Evolutionary conservation across 2,113 vertebrate species (phyloP).

Genomic region (Sorex araneus): DNA sequence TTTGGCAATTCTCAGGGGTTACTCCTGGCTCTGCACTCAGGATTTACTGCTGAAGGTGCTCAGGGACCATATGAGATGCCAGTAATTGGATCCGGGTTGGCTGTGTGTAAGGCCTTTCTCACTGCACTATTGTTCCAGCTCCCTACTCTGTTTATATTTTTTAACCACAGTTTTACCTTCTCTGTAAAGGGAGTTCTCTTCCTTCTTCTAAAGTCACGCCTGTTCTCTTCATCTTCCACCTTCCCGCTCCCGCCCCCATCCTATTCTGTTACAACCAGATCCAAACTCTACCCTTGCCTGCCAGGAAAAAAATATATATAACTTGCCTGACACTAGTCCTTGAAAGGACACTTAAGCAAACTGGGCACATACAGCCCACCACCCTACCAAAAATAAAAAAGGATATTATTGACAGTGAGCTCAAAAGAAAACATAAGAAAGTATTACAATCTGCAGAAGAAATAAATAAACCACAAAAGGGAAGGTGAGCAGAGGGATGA

Average conservation of each 20-base stretch:
- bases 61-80: no score
- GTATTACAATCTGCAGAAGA: background rate
- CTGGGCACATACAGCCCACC: background rate
- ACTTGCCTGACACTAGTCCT: background rate
- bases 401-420: background rate
- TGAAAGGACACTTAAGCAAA: background rate
- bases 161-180: background rate
- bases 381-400: background rate
- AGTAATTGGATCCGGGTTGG: no score
- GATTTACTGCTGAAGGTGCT: no score
- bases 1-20: no score
- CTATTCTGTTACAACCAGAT: background rate
- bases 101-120: no score
- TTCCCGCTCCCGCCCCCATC: background rate
- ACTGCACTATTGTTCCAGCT: no score
- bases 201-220: background rate
- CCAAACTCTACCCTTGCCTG: background rate
- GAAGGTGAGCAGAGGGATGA: background rate
- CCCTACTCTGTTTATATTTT: no score
- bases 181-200: background rate
- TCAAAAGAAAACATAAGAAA: background rate
- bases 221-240: background rate
- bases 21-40: no score
- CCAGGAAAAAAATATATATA: background rate
- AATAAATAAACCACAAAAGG: background rate